Evolutionary conservation across 2,888 invertebrate genomes (phyloP).

Genomic region (Pristionchus japonicus): DNA sequence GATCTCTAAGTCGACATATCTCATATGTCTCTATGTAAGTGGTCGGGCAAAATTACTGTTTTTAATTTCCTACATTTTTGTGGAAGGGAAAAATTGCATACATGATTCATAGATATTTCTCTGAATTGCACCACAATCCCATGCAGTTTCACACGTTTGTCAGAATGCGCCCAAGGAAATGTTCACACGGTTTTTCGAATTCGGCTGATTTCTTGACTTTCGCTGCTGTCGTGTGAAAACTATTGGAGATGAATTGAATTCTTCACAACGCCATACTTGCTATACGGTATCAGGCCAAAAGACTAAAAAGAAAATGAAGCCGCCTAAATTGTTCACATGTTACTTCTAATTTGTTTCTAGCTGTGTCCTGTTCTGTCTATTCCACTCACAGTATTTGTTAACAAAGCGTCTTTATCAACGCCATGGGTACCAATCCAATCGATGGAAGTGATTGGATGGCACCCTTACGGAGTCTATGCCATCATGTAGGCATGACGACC

Average conservation of each 20-base stretch:
- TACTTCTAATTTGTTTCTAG: not conserved
- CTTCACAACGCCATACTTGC: too few species aligned
- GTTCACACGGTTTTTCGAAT: not conserved
- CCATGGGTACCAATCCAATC: not conserved
- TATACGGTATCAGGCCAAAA: too few species aligned
- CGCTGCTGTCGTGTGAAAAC: not conserved
- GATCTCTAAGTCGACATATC: not conserved
- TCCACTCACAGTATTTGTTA: not conserved
- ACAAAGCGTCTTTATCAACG: slow-evolving; percentile 17
- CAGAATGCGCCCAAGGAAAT: not conserved
- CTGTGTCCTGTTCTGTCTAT: not conserved
- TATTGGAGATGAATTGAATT: not conserved
- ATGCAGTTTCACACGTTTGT: not conserved
- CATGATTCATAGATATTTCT: not conserved
- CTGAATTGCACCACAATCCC: not conserved
- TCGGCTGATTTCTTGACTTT: not conserved
- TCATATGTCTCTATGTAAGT: not conserved
- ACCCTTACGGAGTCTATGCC: not conserved
- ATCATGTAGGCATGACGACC: not conserved
- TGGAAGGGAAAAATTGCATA: not conserved
- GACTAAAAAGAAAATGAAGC: too few species aligned
- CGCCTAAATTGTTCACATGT: too few species aligned
- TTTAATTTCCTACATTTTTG: not conserved
- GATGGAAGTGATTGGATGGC: not conserved
- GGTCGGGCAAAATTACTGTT: too few species aligned